Base-by-base conservation (phyloP, 2,888 invertebrate genomes). In the Exephanes ischioxanthus region DNA sequence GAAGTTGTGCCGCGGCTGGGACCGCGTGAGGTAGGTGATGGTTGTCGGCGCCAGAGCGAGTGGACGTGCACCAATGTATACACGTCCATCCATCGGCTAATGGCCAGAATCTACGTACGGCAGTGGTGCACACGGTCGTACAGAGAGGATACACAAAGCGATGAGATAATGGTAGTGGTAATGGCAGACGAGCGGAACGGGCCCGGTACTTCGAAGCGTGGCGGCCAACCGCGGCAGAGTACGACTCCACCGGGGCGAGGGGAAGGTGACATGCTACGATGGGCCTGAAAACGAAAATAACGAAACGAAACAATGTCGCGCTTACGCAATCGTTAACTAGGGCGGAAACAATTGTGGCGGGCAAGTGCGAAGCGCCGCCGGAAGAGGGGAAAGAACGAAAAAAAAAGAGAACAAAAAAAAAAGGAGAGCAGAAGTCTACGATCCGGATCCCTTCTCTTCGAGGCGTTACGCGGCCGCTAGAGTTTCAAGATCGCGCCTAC, bases 231-330 rank as follows among this genome's bases (percentile, higher is more conserved):
- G 68, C 55, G 78, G 71, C 61, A 4, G 67, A 30, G 3, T 68
- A 61, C 22, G 26, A 22, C 53, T 45, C 22, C 33, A 37, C 16
- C 26, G 55, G 68, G 73, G 61, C 55, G 76, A 48, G 78, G 88
- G 89, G 87, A 89, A 89, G 87, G 90, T 91, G 93, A 93, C 93
- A 93, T 93, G 93, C 93, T 93, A 93, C 92, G 92, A 88, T 93
- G 93, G 92, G 93, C 93, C 91, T 93, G 93, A 93, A 93, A 93
- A 93, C 92, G 93, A 93, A 93, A 93, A 93, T 92, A 93, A 93
- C 92, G 92, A 92, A 92, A 93, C 91, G 91, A 93, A 93, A 93
- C 93, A 93, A 93, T 93, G 93, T 93, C 92, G 93, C 89, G 86
- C 86, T 93, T 92, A 90, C 92, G 93, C 91, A 93, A 93, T 89